Percentiles rank a stretch among this genome's conserved stretches.
Conservation (phyloP, 2,797 vertebrate species). For the Acipenser transmontanus region DNA sequence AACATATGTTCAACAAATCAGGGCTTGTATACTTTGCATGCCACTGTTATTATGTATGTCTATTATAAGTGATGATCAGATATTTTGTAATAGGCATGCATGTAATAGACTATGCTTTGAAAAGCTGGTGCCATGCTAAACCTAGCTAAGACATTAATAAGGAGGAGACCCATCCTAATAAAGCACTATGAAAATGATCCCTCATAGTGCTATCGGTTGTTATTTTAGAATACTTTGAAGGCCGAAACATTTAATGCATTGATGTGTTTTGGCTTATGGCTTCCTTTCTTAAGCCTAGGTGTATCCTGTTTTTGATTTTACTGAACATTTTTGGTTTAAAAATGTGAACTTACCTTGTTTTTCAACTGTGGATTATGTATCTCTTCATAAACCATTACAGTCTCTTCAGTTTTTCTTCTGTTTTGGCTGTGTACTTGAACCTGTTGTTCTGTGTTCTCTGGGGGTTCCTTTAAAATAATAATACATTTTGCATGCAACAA, state of each 20-base stretch:
- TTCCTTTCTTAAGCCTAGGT: conserved; percentile 61
- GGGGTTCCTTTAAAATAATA: conserved; percentile 47
- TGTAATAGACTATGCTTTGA: conserved; percentile 48
- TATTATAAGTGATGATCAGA: conserved; percentile 54
- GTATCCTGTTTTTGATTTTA: conserved; percentile 59
- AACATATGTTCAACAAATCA: conserved; percentile 75
- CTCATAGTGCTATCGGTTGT: conserved; percentile 42
- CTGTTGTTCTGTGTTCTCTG: conserved; percentile 51
- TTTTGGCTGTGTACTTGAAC: conserved; percentile 53
- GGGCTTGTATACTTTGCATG: conserved; percentile 65
- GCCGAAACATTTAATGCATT: conserved; percentile 56
- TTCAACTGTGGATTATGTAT: conserved; percentile 53
- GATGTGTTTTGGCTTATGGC: conserved; percentile 56
- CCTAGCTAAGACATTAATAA: conserved; percentile 31
- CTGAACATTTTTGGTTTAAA: no score
- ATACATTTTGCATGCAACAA: conserved; percentile 32
- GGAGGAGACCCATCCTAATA: conserved; percentile 54
- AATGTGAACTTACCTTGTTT: conserved; percentile 61
- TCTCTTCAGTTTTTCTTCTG: conserved; percentile 52
- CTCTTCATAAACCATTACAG: conserved; percentile 47
- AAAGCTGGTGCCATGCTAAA: conserved; percentile 44
- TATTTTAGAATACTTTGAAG: conserved; percentile 49
- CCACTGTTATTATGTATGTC: conserved; percentile 55
- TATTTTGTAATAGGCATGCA: conserved; percentile 44
- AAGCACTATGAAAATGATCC: conserved; percentile 50